phyloP scores from a whole-genome alignment of 2,113 vertebrate genomes.

The Mustela nigripes region DNA sequence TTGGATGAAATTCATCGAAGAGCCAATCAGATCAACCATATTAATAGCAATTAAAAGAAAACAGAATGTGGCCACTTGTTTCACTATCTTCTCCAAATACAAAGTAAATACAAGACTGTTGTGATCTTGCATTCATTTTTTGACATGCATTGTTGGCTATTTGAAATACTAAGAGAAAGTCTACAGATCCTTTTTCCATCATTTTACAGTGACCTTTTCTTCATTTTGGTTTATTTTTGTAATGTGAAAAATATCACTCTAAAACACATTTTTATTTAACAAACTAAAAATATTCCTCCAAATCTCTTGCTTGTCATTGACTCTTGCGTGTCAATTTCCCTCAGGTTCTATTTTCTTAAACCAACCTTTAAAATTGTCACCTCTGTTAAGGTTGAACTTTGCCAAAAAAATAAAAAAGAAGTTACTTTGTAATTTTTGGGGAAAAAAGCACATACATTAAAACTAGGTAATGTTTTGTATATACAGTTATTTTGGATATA shows the following conservation, averaged over 20 bases:
- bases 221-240: slow-evolving; percentile 90
- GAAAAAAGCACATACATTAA: slow-evolving; percentile 92
- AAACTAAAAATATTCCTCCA: slow-evolving; percentile 84
- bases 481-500: slow-evolving; percentile 98
- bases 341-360: slow-evolving; percentile 92
- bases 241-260: slow-evolving; percentile 87
- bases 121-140: slow-evolving; percentile 88
- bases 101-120: slow-evolving; percentile 85
- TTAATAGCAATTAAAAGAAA: slow-evolving; percentile 90
- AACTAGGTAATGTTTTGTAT: slow-evolving; percentile 92
- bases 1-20: slow-evolving; percentile 96
- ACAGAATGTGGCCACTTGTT: slow-evolving; percentile 81
- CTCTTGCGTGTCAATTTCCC: slow-evolving; percentile 89
- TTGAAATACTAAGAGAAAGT: slow-evolving; percentile 86
- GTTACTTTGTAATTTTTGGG: slow-evolving; percentile 90
- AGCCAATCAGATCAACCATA: slow-evolving; percentile 94
- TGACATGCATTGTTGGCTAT: slow-evolving; percentile 88
- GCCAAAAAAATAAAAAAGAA: slow-evolving; percentile 87
- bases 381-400: slow-evolving; percentile 89
- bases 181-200: slow-evolving; percentile 84
- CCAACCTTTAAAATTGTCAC: slow-evolving; percentile 88
- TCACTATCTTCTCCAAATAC: slow-evolving; percentile 80
- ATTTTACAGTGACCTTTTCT: slow-evolving; percentile 85
- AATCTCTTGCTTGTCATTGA: slow-evolving; percentile 88
- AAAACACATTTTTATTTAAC: slow-evolving; percentile 87